Evolutionary conservation across 2,888 invertebrate genomes (phyloP).

Genomic region (Melipona beecheii): DNA sequence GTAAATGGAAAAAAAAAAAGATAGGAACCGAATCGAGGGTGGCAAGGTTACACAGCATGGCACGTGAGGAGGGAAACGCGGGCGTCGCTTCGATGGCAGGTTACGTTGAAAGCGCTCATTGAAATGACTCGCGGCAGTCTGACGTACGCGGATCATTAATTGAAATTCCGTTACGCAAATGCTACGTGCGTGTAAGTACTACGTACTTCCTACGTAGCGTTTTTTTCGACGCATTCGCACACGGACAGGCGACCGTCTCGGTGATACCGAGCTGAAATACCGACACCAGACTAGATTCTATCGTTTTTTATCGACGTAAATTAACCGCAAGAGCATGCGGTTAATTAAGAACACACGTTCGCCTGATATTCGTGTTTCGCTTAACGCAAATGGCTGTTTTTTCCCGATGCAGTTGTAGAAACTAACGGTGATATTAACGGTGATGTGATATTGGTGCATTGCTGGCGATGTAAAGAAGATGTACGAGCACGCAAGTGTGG

Average conservation of each 20-base stretch:
- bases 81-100: constrained; percentile 55
- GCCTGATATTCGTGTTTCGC: constrained; percentile 32
- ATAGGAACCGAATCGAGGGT: background rate
- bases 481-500: no score
- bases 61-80: constrained; percentile 18
- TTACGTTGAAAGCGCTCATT: constrained; percentile 64
- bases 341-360: constrained; percentile 58
- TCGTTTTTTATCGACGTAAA: constrained; percentile 61
- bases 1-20: background rate
- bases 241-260: constrained; percentile 13
- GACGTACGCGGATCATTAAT: constrained; percentile 66
- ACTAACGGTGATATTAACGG: constrained; percentile 40
- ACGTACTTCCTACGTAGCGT: background rate
- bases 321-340: constrained; percentile 43
- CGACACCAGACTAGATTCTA: constrained; percentile 51
- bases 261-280: constrained; percentile 10
- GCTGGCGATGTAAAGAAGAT: background rate
- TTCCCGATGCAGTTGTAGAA: constrained; percentile 4
- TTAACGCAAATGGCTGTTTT: constrained; percentile 31
- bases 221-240: constrained; percentile 2
- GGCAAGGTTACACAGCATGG: background rate
- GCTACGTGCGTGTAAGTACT: constrained; percentile 24
- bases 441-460: background rate
- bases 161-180: constrained; percentile 69
- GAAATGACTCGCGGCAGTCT: constrained; percentile 61